These are phyloP conservation scores for Onychostruthus taczanowskii DNA, from an alignment of 2,113 vertebrate species.

Conservation along the genomic window DNA sequence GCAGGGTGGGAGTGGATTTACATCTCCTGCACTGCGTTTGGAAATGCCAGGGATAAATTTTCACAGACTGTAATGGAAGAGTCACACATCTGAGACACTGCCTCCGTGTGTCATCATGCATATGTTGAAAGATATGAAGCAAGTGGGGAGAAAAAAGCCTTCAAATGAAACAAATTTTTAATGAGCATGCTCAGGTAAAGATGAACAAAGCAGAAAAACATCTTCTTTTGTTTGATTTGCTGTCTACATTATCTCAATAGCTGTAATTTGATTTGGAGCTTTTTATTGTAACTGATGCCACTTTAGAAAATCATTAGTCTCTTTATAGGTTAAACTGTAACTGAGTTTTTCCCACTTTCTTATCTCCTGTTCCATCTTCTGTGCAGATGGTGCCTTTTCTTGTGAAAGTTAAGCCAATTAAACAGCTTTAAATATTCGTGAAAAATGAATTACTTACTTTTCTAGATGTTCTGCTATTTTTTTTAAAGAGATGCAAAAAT, in stretches of 20 bases:
- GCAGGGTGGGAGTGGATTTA: neutral
- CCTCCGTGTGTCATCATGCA: neutral
- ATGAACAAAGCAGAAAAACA: neutral
- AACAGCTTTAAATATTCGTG: neutral
- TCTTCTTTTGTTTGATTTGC: neutral
- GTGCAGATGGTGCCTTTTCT: neutral
- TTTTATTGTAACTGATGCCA: neutral
- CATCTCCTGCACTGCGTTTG: neutral
- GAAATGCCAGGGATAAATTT: neutral
- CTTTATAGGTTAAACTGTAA: neutral
- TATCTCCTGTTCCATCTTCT: neutral
- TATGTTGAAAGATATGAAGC: neutral
- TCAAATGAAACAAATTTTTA: neutral
- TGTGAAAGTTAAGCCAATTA: neutral
- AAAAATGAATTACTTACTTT: neutral
- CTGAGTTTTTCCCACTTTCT: neutral
- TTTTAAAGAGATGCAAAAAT: neutral
- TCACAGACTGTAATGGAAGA: neutral
- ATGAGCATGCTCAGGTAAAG: neutral
- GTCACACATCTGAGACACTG: neutral
- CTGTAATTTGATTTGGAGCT: neutral
- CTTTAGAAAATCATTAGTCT: neutral
- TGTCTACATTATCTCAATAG: neutral
- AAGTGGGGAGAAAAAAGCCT: neutral
- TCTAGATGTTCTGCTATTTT: neutral